Conservation (phyloP, 2,113 vertebrate genomes). For the Heterotilapia buettikoferi region DNA sequence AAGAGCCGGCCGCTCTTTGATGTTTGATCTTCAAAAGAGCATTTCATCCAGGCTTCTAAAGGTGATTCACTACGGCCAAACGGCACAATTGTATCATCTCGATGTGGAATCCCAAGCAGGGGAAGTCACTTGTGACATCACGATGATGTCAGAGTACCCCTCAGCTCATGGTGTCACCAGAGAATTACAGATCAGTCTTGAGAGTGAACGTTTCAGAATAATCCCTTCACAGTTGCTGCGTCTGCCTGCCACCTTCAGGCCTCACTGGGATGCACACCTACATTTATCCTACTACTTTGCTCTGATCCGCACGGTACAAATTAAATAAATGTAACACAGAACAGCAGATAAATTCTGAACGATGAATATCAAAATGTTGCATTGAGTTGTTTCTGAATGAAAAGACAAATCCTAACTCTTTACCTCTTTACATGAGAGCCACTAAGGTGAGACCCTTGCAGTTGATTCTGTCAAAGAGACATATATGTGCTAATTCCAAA, state of each 20-base stretch:
- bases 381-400: rapidly evolving
- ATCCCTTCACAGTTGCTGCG: not conserved
- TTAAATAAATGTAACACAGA: not conserved
- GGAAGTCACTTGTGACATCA: not conserved
- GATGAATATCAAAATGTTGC: not conserved
- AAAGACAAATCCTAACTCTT: not conserved
- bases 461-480: not conserved
- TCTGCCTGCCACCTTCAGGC: not conserved
- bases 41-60: not conserved
- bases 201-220: not conserved
- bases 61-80: not conserved
- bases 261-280: not conserved
- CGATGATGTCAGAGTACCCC: not conserved
- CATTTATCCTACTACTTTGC: not conserved
- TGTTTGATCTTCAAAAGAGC: constrained; percentile 17
- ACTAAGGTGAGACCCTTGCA: not conserved
- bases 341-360: not conserved
- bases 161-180: not conserved
- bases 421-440: not conserved
- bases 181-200: not conserved
- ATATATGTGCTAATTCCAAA: not conserved
- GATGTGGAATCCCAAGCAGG: not conserved
- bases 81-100: not conserved
- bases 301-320: not conserved
- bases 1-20: not conserved